These are phyloP conservation scores for Drosophila insularis DNA, from an alignment of 1,140 invertebrate genomes.

Conservation along the genomic window DNA sequence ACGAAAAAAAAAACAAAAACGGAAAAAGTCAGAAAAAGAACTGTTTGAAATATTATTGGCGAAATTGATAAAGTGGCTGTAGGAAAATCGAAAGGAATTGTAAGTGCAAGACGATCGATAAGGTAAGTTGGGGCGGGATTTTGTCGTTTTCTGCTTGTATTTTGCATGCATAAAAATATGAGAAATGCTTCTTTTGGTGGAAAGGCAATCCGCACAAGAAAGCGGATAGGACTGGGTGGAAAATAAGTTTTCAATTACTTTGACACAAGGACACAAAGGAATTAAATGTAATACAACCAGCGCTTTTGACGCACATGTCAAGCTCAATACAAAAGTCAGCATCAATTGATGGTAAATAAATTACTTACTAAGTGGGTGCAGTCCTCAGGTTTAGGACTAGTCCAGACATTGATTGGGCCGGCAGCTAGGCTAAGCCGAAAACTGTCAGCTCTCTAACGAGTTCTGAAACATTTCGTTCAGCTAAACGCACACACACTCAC, in stretches of 20 bases:
- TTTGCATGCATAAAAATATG: slow-evolving; percentile 44
- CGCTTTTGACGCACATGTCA: background rate
- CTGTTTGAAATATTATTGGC: slow-evolving; percentile 53
- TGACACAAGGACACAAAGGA: background rate
- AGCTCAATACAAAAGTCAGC: slow-evolving; percentile 25
- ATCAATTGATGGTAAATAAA: slow-evolving; percentile 71
- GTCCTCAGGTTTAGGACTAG: slow-evolving; percentile 24
- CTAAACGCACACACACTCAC: slow-evolving; percentile 58
- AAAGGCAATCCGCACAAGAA: background rate
- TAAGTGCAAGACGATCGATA: slow-evolving; percentile 37
- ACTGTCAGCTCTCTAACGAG: slow-evolving; percentile 62
- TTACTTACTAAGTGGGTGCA: slow-evolving; percentile 52
- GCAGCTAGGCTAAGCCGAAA: slow-evolving; percentile 11
- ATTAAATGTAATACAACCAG: background rate
- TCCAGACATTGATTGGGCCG: slow-evolving; percentile 55
- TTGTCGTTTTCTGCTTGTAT: slow-evolving; percentile 12
- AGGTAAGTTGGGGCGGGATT: background rate
- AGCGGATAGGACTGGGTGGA: background rate
- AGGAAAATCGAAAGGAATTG: slow-evolving; percentile 47
- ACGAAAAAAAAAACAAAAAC: slow-evolving; percentile 14
- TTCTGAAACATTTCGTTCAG: slow-evolving; percentile 75
- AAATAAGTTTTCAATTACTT: background rate
- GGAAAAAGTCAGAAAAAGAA: slow-evolving; percentile 21
- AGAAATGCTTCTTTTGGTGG: background rate
- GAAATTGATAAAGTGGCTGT: slow-evolving; percentile 58